These are phyloP conservation scores for Alloscopus bannaensis DNA, from an alignment of 2,888 invertebrate species.

Conservation along the genomic window DNA sequence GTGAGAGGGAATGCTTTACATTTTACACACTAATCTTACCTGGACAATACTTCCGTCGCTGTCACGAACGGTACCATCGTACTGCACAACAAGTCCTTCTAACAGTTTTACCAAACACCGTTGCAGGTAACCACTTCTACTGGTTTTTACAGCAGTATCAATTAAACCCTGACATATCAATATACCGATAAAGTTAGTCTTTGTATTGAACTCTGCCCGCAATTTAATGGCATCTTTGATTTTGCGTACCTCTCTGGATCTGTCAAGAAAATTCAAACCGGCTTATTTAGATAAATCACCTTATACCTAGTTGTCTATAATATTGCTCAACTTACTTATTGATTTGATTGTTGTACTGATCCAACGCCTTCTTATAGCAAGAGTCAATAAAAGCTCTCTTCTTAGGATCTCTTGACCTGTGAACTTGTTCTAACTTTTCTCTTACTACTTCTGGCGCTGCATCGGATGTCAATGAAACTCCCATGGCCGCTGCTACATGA, in stretches of 20 bases:
- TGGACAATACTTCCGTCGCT: constrained; percentile 95
- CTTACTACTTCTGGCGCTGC: constrained; percentile 79
- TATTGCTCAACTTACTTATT: constrained; percentile 82
- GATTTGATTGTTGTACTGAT: constrained; percentile 91
- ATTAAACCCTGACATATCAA: constrained; percentile 86
- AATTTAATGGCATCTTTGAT: no score
- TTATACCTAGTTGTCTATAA: no score
- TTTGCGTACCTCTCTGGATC: no score
- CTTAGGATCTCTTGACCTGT: constrained; percentile 81
- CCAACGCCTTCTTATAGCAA: constrained; percentile 87
- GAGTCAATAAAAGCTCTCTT: constrained; percentile 88
- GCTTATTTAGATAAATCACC: no score
- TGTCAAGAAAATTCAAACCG: no score
- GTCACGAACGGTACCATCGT: constrained; percentile 97
- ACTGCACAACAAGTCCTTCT: constrained; percentile 94
- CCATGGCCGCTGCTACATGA: constrained; percentile 81
- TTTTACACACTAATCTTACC: constrained; percentile 75
- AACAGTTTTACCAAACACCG: constrained; percentile 98
- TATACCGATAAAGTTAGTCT: no score
- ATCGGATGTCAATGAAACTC: constrained; percentile 82
- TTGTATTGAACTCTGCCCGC: no score
- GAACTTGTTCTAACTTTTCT: constrained; percentile 83
- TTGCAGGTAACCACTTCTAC: constrained; percentile 97
- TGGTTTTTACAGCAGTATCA: constrained; percentile 99
- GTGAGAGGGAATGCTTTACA: no score